Conservation (phyloP, 2,113 vertebrate genomes). For the Elephas maximus region DNA sequence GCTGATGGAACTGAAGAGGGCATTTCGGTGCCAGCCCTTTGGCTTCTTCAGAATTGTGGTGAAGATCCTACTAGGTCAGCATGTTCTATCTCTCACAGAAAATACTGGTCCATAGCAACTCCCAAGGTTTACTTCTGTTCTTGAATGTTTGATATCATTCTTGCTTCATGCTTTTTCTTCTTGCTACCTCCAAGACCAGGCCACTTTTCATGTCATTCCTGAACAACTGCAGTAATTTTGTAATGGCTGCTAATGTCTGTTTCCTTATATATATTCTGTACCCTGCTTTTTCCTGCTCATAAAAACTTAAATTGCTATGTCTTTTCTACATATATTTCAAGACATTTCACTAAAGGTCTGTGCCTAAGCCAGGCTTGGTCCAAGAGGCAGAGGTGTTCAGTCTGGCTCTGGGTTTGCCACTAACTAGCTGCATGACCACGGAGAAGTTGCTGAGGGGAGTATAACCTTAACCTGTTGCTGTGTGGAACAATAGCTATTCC, state of each 20-base stretch:
- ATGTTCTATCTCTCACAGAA: not conserved
- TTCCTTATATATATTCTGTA: not conserved
- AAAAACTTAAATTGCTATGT: not conserved
- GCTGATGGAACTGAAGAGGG: not conserved
- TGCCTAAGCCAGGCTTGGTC: not conserved
- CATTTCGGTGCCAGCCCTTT: not conserved
- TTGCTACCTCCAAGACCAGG: not conserved
- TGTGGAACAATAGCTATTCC: not conserved
- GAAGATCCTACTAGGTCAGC: not conserved
- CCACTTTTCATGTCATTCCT: not conserved
- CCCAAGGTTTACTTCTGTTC: not conserved
- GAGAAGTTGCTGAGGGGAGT: not conserved
- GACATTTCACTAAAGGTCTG: not conserved
- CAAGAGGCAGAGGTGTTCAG: not conserved
- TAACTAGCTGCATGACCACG: not conserved
- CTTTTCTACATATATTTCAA: not conserved
- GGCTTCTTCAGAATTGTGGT: not conserved
- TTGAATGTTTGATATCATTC: not conserved
- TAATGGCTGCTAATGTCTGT: not conserved
- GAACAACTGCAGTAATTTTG: not conserved
- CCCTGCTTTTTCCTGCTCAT: not conserved
- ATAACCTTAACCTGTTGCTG: not conserved
- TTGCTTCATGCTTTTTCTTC: not conserved
- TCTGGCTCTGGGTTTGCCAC: not conserved
- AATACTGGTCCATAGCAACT: not conserved